Base-by-base conservation (phyloP, 2,113 vertebrate genomes). In the Raphicerus campestris region DNA sequence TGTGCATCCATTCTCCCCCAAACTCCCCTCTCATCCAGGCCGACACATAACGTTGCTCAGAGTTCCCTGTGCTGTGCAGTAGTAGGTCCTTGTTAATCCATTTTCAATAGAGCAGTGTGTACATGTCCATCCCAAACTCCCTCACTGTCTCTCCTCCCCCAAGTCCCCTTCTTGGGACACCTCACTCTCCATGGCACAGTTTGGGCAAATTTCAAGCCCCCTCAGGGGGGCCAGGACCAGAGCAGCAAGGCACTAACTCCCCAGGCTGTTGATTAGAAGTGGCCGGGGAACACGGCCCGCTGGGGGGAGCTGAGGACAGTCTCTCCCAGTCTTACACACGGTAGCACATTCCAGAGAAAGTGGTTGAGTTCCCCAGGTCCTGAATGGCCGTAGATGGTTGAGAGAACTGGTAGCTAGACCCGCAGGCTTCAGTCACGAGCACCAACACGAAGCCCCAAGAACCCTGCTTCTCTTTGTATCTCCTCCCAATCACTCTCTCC, bases 161-260 rank as follows among this genome's bases (percentile, higher is more conserved):
- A 14, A 2, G 1, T 20, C 20, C 0, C 1, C 66, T 70, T 70
- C 19, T 19, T 5, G 35, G 35, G 28, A 24, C 2, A n/a, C 32
- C 63, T 58, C 16, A 19, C 32, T 39, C 30, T 55, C 7, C 30
- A 82, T 7, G 14, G 47, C 4, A 58, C 3, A 93, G 51, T 28
- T 16, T 15, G n/a, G 19, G 26, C 30, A 56, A 58, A 73, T 75
- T 39, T 84, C 58, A 51, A 85, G 66, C 7, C 20, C 28, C 30
- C 28, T 15, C 22, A 49, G 13, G 55, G 49, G 78, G 81, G n/a
- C 15, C 39, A 90, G 49, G 10, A 28, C 17, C 39, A 35, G 28
- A 58, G n/a, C 32, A 49, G 11, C 63, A n/a, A 45, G 32, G 63
- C 45, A 47, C 51, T 28, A 61, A n/a, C 42, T 1, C 4, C 26